A percentile compares a stretch with the other conserved stretches of the same genome.
These are phyloP conservation scores for Heliothis virescens DNA, from an alignment of 1,140 invertebrate species.

Conservation along the genomic window DNA sequence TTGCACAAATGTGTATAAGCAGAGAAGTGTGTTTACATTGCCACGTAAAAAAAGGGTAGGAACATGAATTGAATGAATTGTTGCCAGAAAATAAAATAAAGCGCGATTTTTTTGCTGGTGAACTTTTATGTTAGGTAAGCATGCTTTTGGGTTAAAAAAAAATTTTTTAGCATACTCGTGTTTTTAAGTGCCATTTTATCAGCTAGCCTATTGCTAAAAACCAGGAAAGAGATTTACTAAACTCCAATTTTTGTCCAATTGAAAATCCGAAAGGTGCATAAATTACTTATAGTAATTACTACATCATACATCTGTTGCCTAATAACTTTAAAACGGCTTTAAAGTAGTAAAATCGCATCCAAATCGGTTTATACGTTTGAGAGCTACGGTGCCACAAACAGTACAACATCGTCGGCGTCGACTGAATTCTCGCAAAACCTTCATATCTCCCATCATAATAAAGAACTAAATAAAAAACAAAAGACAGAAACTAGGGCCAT, in stretches of 20 bases:
- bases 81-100: slow-evolving; percentile 16
- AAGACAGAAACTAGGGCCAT: not conserved
- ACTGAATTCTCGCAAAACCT: not conserved
- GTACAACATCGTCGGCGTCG: not conserved
- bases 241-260: too few species aligned
- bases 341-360: too few species aligned
- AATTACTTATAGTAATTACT: too few species aligned
- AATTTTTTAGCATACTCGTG: not conserved
- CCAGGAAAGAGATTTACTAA: too few species aligned
- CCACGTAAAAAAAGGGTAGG: slow-evolving; percentile 22
- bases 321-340: too few species aligned
- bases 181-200: too few species aligned
- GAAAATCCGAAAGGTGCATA: too few species aligned
- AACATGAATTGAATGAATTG: slow-evolving; percentile 37
- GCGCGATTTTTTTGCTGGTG: slow-evolving; percentile 1
- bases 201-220: too few species aligned
- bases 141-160: not conserved
- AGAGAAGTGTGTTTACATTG: slow-evolving; percentile 23
- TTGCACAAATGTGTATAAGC: slow-evolving; percentile 20
- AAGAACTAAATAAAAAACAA: not conserved
- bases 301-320: too few species aligned
- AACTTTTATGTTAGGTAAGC: not conserved
- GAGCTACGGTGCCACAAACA: not conserved
- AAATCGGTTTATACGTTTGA: too few species aligned
- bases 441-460: not conserved